Evolutionary conservation across 1,140 invertebrate genomes (phyloP), one percentile per base, ranked within the genome.

Genomic region (Druon quercuslanigerum): DNA sequence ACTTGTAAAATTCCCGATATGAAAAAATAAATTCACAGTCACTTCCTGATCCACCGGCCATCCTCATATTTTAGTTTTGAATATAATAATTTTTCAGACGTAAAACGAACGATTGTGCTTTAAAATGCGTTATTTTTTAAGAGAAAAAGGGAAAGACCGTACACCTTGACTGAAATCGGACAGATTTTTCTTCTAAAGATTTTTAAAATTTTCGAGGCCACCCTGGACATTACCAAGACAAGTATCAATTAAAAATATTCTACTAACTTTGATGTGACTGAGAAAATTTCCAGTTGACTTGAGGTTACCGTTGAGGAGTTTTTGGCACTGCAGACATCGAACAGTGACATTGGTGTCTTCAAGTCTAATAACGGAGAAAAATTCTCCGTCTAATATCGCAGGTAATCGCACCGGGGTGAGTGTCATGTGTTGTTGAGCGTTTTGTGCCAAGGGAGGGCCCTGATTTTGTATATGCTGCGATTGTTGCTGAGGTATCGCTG

Each of bases 231-330:
- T 46, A 46, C 40, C 40, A 46, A 46, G 0, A 46, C 9, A 46
- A 46, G 40, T 6, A 80, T 33, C 66, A 57, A 76, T 73, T 19
- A 33, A 56, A 40, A 75, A 73, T 56, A 50, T 60, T 71, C 51
- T 75, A 79, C 60, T 74, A 83, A 92, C 91, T 84, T 91, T 92
- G n/a, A 92, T 88, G 75, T 92, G 91, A 83, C 90, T 91, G 12
- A 92, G 83, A 78, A 92, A 92, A 82, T 92, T 92, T 19, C 91
- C 91, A 14, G 90, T 92, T 0, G 91, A 91, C 71, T 91, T 92
- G 2, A 92, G 85, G 82, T 91, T 92, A 40, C 91, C 91, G 77
- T 91, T 92, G 1, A 92, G 83, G 11, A 90, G 75, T 82, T 91
- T 92, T 16, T 90, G 86, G 71, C 91, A 92, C 33, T 92, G 90